A percentile compares a stretch with the other conserved stretches of the same genome.
phyloP scores from a whole-genome alignment of 2,797 vertebrate genomes.

The Pipistrellus pipistrellus region DNA sequence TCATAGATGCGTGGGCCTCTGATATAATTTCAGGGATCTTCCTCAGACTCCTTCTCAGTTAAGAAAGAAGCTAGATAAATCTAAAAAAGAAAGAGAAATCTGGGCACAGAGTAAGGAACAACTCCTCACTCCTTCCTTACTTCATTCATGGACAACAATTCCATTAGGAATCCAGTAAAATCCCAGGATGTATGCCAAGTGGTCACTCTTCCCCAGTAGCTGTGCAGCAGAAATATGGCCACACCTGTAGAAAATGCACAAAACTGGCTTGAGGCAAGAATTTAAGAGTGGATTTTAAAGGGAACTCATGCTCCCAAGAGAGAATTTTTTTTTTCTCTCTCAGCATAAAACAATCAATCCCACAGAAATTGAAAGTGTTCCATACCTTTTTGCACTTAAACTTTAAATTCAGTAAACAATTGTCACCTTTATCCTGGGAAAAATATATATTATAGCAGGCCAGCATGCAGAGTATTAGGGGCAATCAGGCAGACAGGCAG shows the following conservation, averaged over 20 bases:
- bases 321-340: neutral
- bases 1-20: neutral
- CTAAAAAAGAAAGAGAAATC: neutral
- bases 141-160: neutral
- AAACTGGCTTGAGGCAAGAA: neutral
- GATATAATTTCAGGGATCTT: neutral
- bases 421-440: neutral
- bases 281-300: neutral
- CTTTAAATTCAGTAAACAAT: neutral
- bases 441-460: neutral
- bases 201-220: neutral
- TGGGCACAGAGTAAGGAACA: neutral
- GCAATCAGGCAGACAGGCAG: too few relatives aligned
- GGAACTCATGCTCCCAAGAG: neutral
- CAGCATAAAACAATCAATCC: neutral
- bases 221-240: neutral
- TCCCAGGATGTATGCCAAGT: neutral
- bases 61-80: neutral
- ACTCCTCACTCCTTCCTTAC: neutral
- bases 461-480: too few relatives aligned
- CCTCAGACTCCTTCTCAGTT: neutral
- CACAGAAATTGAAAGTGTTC: neutral
- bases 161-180: neutral
- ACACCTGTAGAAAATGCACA: neutral
- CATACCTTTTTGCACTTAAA: neutral